Evolutionary conservation across 1,140 invertebrate species (phyloP), one percentile per base, ranked within the genome.

Genomic region (Hypothenemus hampei): DNA sequence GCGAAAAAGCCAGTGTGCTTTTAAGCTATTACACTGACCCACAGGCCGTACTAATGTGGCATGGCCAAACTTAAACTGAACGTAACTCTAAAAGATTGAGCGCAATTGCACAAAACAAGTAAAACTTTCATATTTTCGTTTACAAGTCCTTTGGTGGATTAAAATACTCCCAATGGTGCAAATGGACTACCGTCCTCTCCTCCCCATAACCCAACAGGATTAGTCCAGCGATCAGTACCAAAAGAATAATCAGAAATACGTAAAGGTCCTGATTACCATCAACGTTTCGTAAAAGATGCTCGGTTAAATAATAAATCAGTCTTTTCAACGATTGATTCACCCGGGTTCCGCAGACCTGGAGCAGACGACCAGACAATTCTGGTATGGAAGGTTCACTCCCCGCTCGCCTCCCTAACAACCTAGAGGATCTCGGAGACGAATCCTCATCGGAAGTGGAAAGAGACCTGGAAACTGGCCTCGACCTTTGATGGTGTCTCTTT

Each of bases 91-190:
- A n/a, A n/a, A n/a, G n/a, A n/a, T n/a, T n/a, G n/a, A n/a, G n/a
- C n/a, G n/a, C n/a, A n/a, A n/a, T n/a, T n/a, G n/a, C n/a, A n/a
- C n/a, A n/a, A n/a, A n/a, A n/a, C n/a, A n/a, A n/a, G n/a, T n/a
- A n/a, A n/a, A n/a, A n/a, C n/a, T n/a, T n/a, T n/a, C n/a, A n/a
- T n/a, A n/a, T n/a, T n/a, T n/a, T n/a, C n/a, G n/a, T 39, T 43
- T 63, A 71, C 29, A 67, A 57, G 58, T 74, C 77, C 56, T 64
- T 77, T 51, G 84, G 86, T 16, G 86, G 86, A 75, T 86, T 88
- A 61, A 86, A 89, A 67, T 84, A 91, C 68, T 91, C 87, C 88
- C 88, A 91, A 48, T 82, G 80, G 54, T 83, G 81, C 65, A 88
- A 83, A 69, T 89, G 84, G 53, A 85, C 85, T 29, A 89, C 78